Evolutionary conservation across 1,140 invertebrate species (phyloP).

Genomic region (Zeugodacus cucurbitae): DNA sequence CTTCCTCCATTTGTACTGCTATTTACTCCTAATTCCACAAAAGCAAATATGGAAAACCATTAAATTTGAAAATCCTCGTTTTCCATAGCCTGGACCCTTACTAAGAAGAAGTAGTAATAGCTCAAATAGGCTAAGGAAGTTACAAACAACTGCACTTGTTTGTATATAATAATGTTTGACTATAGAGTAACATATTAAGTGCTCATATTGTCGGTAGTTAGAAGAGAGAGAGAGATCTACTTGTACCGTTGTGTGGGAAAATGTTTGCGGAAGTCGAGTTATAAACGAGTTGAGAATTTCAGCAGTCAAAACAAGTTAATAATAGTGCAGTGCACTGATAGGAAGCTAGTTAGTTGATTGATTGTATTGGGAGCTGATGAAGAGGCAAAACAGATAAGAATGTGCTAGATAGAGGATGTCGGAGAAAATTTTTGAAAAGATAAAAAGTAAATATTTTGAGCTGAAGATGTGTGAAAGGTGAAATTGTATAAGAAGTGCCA

Average conservation of each 20-base stretch:
- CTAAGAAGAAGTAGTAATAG: not conserved
- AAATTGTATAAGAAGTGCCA: too few relatives aligned
- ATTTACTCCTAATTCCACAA: not conserved
- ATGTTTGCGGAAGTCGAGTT: not conserved
- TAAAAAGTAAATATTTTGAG: too few relatives aligned
- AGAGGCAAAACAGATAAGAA: not conserved
- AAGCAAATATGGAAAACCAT: conserved; percentile 2
- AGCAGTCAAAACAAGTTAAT: not conserved
- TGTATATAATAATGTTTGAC: not conserved
- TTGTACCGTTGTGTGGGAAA: not conserved
- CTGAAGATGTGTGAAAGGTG: too few relatives aligned
- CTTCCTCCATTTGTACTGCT: not conserved
- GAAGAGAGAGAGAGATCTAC: not conserved
- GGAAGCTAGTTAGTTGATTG: not conserved
- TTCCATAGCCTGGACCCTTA: not conserved
- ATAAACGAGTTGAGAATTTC: not conserved
- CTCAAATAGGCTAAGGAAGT: not conserved
- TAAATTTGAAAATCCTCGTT: not conserved
- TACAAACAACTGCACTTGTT: too few relatives aligned
- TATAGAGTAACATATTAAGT: not conserved
- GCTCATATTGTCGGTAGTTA: not conserved
- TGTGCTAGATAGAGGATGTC: not conserved
- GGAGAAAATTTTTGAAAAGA: too few relatives aligned
- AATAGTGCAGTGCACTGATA: not conserved
- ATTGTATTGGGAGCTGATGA: not conserved